phyloP scores from a whole-genome alignment of 2,113 vertebrate species.

The Triplophysa siluroides region DNA sequence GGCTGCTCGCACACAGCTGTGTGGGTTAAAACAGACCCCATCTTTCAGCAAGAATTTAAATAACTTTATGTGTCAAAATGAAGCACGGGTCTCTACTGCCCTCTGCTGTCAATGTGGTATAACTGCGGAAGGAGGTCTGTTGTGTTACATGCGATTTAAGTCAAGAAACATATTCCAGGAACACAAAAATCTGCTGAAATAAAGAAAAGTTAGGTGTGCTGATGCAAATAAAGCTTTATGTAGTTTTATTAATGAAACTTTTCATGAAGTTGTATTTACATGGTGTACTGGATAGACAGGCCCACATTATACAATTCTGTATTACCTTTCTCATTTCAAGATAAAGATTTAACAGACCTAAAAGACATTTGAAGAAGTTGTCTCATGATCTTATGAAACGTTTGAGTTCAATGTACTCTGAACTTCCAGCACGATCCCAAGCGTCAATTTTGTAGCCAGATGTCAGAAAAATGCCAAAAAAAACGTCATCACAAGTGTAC shows the following conservation, averaged over 20 bases:
- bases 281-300: too few species aligned
- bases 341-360: neutral
- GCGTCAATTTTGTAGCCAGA: too few species aligned
- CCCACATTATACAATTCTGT: neutral
- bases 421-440: too few species aligned
- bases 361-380: neutral
- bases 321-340: neutral
- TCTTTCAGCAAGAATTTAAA: neutral
- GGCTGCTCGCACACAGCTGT: conserved; percentile 29
- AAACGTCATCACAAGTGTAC: neutral
- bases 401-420: neutral
- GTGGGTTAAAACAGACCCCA: conserved; percentile 3
- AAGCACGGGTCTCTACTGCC: conserved; percentile 46
- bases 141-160: too few species aligned
- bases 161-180: too few species aligned
- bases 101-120: conserved; percentile 31
- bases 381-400: neutral
- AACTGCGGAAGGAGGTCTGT: too few species aligned
- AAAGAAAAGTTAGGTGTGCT: too few species aligned
- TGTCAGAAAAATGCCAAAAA: neutral
- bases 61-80: neutral
- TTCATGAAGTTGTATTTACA: neutral
- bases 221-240: neutral
- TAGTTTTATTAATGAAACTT: neutral
- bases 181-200: too few species aligned